Base-by-base conservation (phyloP, 1,140 invertebrate species). In the Sipha flava region DNA sequence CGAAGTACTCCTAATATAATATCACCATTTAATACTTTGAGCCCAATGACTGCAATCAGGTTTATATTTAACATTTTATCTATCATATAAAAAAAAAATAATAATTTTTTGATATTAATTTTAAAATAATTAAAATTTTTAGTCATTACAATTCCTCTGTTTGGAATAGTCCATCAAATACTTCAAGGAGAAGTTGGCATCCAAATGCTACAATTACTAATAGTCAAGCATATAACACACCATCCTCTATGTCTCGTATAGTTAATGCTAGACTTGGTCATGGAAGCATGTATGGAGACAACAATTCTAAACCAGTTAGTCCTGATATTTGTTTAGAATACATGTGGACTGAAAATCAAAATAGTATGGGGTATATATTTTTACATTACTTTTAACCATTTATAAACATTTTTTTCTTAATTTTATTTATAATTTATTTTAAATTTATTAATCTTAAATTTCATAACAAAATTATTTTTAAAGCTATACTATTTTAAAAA, bases 251-350 rank as follows among this genome's bases (percentile, higher is more conserved):
- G 52, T 77, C 83, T 23, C 80, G 81, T 43, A 80, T 81, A 21
- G 31, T 81, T 47, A 82, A 83, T 73, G 82, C 82, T 57, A 59
- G 83, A 10, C 80, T 83, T 9, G 83, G 82, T 31, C 43, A 70
- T 68, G 23, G 66, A 79, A 31, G 80, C 82, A n/a, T 84, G 85
- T 77, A 77, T 77, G 73, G 31, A 43, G 73, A 80, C 40, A 52
- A 80, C 31, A 85, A 86, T 45, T 88, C 90, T 4, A 89, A 92
- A 82, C 92, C 93, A 5, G 86, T 95, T 18, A 91, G 91, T 80
- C 94, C 95, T 1, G 91, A 94, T 82, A 87, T 96, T 68, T 96
- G 94, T 85, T 87, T 97, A 23, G 95, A 97, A 83, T 92, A 94
- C 82, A 87, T 96, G 21, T 97, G 95, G 95, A 93, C 91, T 0